Evolutionary conservation across 2,888 invertebrate genomes (phyloP).

Genomic region (Meta bourneti): DNA sequence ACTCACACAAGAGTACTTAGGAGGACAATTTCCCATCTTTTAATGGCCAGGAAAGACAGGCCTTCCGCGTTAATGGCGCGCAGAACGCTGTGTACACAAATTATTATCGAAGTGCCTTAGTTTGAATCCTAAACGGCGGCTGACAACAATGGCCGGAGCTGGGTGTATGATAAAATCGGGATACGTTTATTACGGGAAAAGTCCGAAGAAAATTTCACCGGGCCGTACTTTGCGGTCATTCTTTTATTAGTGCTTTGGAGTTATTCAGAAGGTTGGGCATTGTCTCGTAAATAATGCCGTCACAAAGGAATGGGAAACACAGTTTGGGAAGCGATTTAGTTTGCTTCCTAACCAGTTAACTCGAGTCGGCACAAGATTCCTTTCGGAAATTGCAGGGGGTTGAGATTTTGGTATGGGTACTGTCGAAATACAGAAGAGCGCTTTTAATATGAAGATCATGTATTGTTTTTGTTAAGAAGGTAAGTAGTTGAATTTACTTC

Average conservation of each 20-base stretch:
- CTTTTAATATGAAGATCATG: no score
- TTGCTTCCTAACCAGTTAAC: not conserved
- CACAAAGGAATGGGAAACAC: not conserved
- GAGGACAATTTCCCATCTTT: slow-evolving; percentile 34
- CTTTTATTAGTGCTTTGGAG: not conserved
- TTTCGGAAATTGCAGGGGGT: no score
- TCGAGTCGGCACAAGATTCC: no score
- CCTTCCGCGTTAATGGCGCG: not conserved
- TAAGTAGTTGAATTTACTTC: no score
- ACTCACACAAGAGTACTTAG: slow-evolving; percentile 38
- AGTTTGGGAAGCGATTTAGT: not conserved
- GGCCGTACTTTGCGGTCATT: not conserved
- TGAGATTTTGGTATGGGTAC: no score
- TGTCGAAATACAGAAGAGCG: no score
- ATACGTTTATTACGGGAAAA: not conserved
- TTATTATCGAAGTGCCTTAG: not conserved
- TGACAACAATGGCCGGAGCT: not conserved
- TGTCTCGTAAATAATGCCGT: not conserved
- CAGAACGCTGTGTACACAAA: not conserved
- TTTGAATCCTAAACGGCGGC: not conserved
- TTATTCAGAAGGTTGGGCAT: not conserved
- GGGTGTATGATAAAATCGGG: slow-evolving; percentile 16
- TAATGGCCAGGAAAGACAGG: slow-evolving; percentile 25
- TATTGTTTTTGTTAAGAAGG: no score
- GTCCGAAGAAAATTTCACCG: not conserved